Conservation (phyloP, 2,113 vertebrate genomes). For the Petrocephalus zakoni region DNA sequence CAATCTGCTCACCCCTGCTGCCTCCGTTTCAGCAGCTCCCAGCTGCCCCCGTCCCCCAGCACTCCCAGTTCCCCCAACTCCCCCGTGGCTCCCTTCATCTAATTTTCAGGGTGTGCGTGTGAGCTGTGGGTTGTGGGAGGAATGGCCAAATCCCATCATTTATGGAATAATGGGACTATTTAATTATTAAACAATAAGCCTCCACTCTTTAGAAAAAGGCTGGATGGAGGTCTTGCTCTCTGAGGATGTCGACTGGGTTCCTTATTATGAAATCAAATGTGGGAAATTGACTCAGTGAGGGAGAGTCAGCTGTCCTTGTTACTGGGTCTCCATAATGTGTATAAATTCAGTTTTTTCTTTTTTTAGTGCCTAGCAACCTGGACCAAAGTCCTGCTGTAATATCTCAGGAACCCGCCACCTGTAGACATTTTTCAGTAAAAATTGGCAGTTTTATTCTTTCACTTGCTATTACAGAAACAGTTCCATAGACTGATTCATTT, state of each 20-base stretch:
- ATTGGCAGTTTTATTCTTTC: not conserved
- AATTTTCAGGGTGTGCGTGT: not conserved
- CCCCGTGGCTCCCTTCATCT: not conserved
- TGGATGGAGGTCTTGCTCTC: not conserved
- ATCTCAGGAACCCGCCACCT: not conserved
- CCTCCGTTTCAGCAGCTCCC: not conserved
- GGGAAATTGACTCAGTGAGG: not conserved
- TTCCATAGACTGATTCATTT: not conserved
- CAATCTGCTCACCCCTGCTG: conserved; percentile 45
- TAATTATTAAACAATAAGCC: not conserved
- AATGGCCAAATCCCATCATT: not conserved
- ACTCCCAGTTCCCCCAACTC: conserved; percentile 17
- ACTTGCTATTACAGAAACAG: not conserved
- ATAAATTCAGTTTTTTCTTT: not conserved
- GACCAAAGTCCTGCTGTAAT: not conserved
- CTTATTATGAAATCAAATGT: not conserved
- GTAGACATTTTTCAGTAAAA: not conserved
- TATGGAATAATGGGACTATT: not conserved
- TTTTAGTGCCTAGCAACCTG: not conserved
- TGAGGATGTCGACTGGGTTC: not conserved
- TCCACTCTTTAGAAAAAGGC: not conserved
- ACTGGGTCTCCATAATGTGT: not conserved
- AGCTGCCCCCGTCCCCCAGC: not conserved
- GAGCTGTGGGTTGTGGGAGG: not conserved
- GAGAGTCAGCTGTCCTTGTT: not conserved